These are phyloP conservation scores for Brachypteracias leptosomus DNA, from an alignment of 2,113 vertebrate genomes.

Conservation along the genomic window DNA sequence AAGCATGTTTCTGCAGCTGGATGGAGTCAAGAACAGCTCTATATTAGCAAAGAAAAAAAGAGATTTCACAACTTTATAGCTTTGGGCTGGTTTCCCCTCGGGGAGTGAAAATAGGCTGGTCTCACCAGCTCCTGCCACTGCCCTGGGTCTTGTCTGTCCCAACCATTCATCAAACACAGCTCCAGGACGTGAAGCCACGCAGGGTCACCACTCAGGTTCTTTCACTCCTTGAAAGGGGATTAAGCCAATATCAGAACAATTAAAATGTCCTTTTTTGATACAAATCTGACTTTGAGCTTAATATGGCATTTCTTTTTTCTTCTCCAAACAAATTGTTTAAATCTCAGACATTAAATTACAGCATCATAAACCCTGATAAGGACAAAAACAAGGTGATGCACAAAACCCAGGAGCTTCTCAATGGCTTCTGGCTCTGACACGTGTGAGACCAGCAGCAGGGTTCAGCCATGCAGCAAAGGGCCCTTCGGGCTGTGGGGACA, in stretches of 20 bases:
- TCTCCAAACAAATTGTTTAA: not conserved
- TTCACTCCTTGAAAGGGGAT: not conserved
- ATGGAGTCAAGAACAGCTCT: not conserved
- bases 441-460: not conserved
- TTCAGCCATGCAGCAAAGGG: not conserved
- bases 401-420: not conserved
- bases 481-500: not conserved
- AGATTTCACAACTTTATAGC: not conserved
- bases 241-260: not conserved
- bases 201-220: not conserved
- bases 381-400: accelerated
- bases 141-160: not conserved
- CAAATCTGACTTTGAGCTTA: not conserved
- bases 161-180: not conserved
- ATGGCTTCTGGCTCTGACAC: not conserved
- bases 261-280: not conserved
- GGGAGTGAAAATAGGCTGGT: not conserved
- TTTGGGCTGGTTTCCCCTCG: not conserved
- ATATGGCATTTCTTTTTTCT: not conserved
- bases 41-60: not conserved
- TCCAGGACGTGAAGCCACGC: not conserved
- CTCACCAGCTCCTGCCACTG: not conserved
- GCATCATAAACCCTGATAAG: not conserved
- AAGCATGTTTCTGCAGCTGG: conserved; percentile 15
- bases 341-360: not conserved